Base-by-base conservation (phyloP, 2,113 vertebrate genomes). In the Trematomus loennbergii region DNA sequence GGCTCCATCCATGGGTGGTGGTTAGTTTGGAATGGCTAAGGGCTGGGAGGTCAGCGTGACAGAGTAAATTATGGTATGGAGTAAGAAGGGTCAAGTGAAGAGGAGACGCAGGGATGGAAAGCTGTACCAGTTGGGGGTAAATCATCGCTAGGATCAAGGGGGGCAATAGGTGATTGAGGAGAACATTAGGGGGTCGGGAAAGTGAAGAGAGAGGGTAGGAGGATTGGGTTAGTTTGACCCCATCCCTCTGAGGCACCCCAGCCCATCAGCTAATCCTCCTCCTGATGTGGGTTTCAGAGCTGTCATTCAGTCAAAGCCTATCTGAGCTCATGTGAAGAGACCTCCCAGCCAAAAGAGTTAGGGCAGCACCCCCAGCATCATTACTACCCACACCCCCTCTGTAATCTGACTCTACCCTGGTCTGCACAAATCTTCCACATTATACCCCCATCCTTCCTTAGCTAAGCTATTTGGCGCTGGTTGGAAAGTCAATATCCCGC, bases 301-400 rank as follows among this genome's bases (percentile, higher is more conserved):
- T 90, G 86, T 89, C 83, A 86, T 71, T 81, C 80, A 86, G 87
- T 89, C 90, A 92, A 88, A 90, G 77, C 72, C 72, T 79, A 84
- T 82, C 86, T 86, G 85, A 78, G 83, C 66, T 85, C 85, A 92
- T 73, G 78, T 88, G 77, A 86, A 81, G 68, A 85, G 90, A 92
- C 88, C 88, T 85, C 88, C 82, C 60, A 87, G 73, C 75, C 78
- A 55, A 83, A 65, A 68, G 45, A 80, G 71, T 33, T 48, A 70
- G 71, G 67, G 78, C 59, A 81, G 65, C 65, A 63, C 76, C 46
- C 57, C 50, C 25, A 84, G 48, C 54, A 59, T 76, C 79, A 72
- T 45, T 58, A 65, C n/a, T 58, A 45, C 48, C 60, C 70, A 36
- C 72, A 81, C 46, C 64, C 78, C 57, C 48, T 45, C 50, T 76